phyloP scores from a whole-genome alignment of 2,797 vertebrate species.

The Champsocephalus gunnari region DNA sequence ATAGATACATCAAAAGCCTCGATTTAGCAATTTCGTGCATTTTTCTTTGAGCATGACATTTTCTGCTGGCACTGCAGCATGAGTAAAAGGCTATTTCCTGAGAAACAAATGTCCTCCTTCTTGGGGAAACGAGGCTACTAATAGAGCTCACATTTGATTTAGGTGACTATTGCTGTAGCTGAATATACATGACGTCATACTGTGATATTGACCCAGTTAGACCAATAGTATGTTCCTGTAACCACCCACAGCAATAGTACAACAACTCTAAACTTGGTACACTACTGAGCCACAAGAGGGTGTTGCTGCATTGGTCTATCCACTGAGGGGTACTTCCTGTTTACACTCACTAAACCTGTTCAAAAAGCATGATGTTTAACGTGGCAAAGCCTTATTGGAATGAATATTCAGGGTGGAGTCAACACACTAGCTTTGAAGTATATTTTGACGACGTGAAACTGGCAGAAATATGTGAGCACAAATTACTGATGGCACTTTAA shows the following conservation, averaged over 20 bases:
- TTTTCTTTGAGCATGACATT: conserved; percentile 14
- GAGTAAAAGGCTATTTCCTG: background rate
- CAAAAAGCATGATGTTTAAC: background rate
- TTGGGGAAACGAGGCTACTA: background rate
- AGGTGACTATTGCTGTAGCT: background rate
- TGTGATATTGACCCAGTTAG: conserved; percentile 3
- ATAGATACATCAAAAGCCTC: background rate
- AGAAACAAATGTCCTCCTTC: background rate
- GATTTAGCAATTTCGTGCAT: background rate
- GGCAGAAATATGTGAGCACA: background rate
- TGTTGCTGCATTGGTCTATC: conserved; percentile 32
- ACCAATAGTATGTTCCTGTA: background rate
- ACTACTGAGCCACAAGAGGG: conserved; percentile 71
- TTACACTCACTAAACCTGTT: background rate
- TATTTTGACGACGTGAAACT: background rate
- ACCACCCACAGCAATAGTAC: background rate
- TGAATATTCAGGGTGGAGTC: background rate
- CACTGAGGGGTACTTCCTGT: background rate
- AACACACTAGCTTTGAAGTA: background rate
- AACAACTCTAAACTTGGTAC: background rate
- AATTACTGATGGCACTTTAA: background rate
- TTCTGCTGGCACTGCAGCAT: background rate
- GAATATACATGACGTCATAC: background rate
- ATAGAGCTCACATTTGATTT: background rate
- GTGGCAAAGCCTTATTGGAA: background rate